phyloP scores from a whole-genome alignment of 2,113 vertebrate species.

The Oreochromis tanganicae region DNA sequence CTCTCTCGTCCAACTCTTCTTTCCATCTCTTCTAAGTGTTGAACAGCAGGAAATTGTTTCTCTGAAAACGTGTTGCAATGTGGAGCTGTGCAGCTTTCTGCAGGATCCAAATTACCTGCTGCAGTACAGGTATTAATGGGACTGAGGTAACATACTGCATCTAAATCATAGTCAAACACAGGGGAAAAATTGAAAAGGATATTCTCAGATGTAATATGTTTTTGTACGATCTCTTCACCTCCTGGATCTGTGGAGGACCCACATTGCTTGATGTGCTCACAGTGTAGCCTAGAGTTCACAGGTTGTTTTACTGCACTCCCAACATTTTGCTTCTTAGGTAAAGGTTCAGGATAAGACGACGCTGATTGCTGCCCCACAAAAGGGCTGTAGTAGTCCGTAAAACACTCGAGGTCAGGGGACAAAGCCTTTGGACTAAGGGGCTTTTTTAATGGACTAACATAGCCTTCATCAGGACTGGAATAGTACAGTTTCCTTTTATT shows the following conservation, averaged over 20 bases:
- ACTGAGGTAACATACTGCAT: constrained; percentile 30
- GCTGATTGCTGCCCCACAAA: neutral
- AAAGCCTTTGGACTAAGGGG: neutral
- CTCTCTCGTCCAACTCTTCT: neutral
- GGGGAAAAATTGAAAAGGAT: neutral
- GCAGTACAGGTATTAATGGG: neutral
- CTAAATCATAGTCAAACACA: constrained; percentile 18
- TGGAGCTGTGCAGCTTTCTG: neutral
- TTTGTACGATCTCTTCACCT: accelerated
- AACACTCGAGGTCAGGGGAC: constrained; percentile 32
- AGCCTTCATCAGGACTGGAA: neutral
- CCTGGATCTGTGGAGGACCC: neutral
- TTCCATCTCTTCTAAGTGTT: neutral
- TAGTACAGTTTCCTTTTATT: constrained; percentile 19
- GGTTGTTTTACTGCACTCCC: neutral
- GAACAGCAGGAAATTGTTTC: neutral
- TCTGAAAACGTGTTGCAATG: neutral
- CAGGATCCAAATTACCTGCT: neutral
- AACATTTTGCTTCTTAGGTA: neutral
- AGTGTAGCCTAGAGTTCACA: neutral
- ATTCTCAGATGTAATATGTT: neutral
- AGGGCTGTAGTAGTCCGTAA: neutral
- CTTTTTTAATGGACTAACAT: constrained; percentile 25
- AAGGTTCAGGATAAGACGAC: neutral
- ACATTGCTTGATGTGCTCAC: neutral